Evolutionary conservation across 2,888 invertebrate genomes (phyloP), one percentile per base, ranked within the genome.

Genomic region (Thecophora atra): DNA sequence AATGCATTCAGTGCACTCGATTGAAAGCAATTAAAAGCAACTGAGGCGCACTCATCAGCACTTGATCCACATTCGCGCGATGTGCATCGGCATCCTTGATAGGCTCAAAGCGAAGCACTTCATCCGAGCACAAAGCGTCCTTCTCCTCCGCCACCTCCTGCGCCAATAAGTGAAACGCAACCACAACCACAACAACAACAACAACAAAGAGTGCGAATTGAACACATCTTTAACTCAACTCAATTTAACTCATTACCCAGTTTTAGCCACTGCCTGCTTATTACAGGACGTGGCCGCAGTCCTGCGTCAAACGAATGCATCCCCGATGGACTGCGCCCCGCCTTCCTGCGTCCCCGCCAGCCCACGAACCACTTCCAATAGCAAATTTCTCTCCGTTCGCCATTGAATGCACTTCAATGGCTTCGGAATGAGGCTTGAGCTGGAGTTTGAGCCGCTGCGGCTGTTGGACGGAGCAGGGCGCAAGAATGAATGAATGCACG

Each of bases 321-420:
- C 15, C 8, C 58, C 8, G 28, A 24, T 26, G n/a, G 58, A 17
- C 26, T 17, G 11, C 54, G 58, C 19, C 4, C 15, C 56, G n/a
- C 21, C 28, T 52, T 54, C 42, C 26, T 66, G 58, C 60, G 63
- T 52, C 56, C 3, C 21, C 56, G 2, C 24, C 56, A 21, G 11
- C 21, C 44, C 44, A 44, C 44, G 19, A 21, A 56, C 56, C 56
- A 56, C 56, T 19, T 24, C 56, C 21, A 67, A 21, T 56, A 56
- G 56, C 15, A 56, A 17, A 67, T 30, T 56, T 67, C 37, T 42
- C 54, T 67, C 42, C 56, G 56, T 56, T 67, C 54, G 54, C 67
- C 67, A 67, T 67, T 67, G 56, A 67, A 67, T 67, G 67, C 67
- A 67, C 67, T 54, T 67, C 54, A 56, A 67, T 56, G 67, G 52